Evolutionary conservation across 1,140 invertebrate species (phyloP).

Genomic region (Bactericera cockerelli): DNA sequence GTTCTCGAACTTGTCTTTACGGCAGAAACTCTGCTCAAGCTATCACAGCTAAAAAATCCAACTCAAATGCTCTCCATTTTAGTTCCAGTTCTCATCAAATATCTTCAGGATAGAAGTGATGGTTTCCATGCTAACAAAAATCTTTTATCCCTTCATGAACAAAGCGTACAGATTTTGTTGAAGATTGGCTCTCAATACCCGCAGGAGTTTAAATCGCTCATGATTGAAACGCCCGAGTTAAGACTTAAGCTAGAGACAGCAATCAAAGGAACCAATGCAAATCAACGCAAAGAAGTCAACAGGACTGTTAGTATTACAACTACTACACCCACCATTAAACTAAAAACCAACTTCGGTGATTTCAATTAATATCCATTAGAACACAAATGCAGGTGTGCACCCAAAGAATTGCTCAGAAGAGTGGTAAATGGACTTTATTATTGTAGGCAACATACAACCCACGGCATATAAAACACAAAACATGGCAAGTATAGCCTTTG

Average conservation of each 20-base stretch:
- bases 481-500: too few relatives aligned
- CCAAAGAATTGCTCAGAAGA: too few relatives aligned
- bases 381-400: too few relatives aligned
- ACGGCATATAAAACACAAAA: too few relatives aligned
- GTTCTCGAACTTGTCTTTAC: slow-evolving; percentile 50
- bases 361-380: slow-evolving; percentile 47
- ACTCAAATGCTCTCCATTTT: slow-evolving; percentile 73
- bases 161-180: slow-evolving; percentile 72
- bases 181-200: slow-evolving; percentile 82
- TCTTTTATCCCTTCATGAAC: slow-evolving; percentile 58
- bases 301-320: slow-evolving; percentile 31
- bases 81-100: slow-evolving; percentile 75
- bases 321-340: slow-evolving; percentile 67
- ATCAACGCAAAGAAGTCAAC: slow-evolving; percentile 28
- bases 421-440: too few relatives aligned
- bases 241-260: slow-evolving; percentile 70
- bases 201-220: slow-evolving; percentile 81
- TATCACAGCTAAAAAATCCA: slow-evolving; percentile 59
- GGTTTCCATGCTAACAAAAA: slow-evolving; percentile 43
- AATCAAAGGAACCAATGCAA: slow-evolving; percentile 49
- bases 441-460: too few relatives aligned
- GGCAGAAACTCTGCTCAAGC: slow-evolving; percentile 52
- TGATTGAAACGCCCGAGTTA: slow-evolving; percentile 63
- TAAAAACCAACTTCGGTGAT: slow-evolving; percentile 94
- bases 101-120: slow-evolving; percentile 51